Evolutionary conservation across 2,888 invertebrate species (phyloP).

Genomic region (Tenthredo scrophulariae): DNA sequence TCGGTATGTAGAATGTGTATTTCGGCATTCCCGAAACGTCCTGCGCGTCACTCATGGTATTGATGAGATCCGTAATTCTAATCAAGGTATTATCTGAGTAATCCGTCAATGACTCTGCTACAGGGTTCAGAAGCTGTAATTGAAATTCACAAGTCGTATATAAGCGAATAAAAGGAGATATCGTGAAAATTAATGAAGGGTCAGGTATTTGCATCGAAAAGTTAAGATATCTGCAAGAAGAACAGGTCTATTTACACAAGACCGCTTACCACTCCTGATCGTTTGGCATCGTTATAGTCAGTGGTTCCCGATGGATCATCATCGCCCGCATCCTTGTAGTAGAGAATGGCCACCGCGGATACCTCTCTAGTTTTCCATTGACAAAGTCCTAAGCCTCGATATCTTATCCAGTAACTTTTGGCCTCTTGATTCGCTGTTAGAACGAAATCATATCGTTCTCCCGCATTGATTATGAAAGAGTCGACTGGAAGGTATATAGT

Average conservation of each 20-base stretch:
- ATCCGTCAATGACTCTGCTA: conserved; percentile 58
- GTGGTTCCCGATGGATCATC: conserved; percentile 57
- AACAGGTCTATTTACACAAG: neutral
- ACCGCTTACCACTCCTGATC: conserved; percentile 68
- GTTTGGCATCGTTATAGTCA: conserved; percentile 63
- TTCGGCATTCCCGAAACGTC: conserved; percentile 61
- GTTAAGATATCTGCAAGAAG: neutral
- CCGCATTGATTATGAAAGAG: conserved; percentile 76
- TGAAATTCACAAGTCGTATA: neutral
- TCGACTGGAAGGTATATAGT: conserved; percentile 64
- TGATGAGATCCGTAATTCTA: conserved; percentile 62
- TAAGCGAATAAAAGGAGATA: neutral
- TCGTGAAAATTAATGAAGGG: neutral
- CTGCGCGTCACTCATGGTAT: conserved; percentile 54
- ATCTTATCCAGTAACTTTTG: conserved; percentile 78
- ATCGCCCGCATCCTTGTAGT: conserved; percentile 58
- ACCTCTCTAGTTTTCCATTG: neutral
- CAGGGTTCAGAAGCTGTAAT: conserved; percentile 66
- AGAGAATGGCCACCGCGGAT: conserved; percentile 61
- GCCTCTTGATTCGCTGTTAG: conserved; percentile 72
- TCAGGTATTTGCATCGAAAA: neutral
- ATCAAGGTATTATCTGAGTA: conserved; percentile 64
- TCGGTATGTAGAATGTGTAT: conserved; percentile 65
- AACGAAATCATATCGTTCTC: conserved; percentile 79
- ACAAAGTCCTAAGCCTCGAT: conserved; percentile 73